Evolutionary conservation across 1,140 invertebrate genomes (phyloP), one percentile per base, ranked within the genome.

Genomic region (Meloidogyne exigua): DNA sequence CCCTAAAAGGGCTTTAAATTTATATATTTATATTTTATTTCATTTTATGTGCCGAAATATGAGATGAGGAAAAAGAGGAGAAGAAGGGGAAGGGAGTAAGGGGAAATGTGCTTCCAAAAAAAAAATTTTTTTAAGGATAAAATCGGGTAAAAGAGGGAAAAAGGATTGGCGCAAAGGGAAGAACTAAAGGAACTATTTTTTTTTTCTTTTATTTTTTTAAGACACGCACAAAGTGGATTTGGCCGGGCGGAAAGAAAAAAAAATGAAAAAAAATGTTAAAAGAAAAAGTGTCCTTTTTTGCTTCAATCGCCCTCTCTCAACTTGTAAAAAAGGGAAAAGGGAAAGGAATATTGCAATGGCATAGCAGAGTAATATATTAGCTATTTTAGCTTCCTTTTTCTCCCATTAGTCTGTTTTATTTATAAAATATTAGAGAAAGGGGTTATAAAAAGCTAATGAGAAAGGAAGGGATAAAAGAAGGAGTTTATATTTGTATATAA

Each of bases 121-220:
- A 21, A 67, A 67, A 67, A 66, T 28, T 32, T 67, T 32, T 67
- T 67, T 67, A 18, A 23, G 28, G 72, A 69, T 18, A 23, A 25
- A 66, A 36, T 21, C 39, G n/a, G 18, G 49, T 39, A 69, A 68
- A 13, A 0, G 36, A 18, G 11, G 10, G 21, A n/a, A 18, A 15
- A n/a, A 42, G 28, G n/a, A 21, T 49, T 18, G 44, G 44, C 44
- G 44, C 44, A 57, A n/a, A 12, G n/a, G 49, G 10, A 57, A 57
- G 13, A 49, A 18, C 13, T 15, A 49, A 9, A 57, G 21, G n/a
- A n/a, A 57, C 4, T 4, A 57, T 57, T 57, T 18, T 57, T 18
- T 57, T 18, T 7, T 57, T 57, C 9, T 57, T 57, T n/a, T n/a
- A n/a, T n/a, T n/a, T n/a, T n/a, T n/a, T 32, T 3, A n/a, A n/a